phyloP scores from a whole-genome alignment of 2,113 vertebrate genomes.

The Motacilla alba region DNA sequence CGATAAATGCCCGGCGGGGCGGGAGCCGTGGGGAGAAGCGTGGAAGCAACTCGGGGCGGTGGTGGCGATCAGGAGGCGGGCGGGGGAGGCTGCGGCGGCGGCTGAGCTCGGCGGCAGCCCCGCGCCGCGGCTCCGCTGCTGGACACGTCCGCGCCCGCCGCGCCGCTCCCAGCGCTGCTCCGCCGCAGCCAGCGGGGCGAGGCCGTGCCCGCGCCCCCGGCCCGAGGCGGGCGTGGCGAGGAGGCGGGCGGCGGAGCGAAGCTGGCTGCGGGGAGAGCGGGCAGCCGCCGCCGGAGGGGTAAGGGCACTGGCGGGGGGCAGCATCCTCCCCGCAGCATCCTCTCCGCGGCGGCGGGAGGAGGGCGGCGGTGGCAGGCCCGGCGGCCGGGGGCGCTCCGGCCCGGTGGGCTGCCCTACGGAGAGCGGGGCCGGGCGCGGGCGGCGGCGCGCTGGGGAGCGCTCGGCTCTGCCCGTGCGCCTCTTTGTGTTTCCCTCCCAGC shows the following conservation, averaged over 20 bases:
- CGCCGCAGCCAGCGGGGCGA: neutral
- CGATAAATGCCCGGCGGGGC: neutral
- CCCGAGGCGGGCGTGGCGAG: neutral
- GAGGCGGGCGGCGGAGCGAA: neutral
- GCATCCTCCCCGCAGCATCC: neutral
- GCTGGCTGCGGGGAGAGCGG: neutral
- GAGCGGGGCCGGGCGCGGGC: neutral
- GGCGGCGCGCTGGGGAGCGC: neutral
- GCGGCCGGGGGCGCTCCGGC: neutral
- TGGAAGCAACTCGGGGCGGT: neutral
- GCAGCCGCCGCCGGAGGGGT: neutral
- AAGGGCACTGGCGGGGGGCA: neutral
- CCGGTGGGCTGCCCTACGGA: neutral
- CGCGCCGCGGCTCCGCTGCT: neutral
- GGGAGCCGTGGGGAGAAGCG: neutral
- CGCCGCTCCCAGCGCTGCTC: neutral
- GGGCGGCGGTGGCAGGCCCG: neutral
- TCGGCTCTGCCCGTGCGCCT: neutral
- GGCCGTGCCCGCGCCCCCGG: neutral
- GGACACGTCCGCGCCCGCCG: neutral
- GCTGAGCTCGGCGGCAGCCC: neutral
- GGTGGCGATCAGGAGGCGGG: neutral
- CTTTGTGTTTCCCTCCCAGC: neutral
- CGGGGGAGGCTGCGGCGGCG: neutral
- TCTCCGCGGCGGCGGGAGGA: neutral